phyloP scores from a whole-genome alignment of 1,140 invertebrate genomes.

The Microplitis mediator region DNA sequence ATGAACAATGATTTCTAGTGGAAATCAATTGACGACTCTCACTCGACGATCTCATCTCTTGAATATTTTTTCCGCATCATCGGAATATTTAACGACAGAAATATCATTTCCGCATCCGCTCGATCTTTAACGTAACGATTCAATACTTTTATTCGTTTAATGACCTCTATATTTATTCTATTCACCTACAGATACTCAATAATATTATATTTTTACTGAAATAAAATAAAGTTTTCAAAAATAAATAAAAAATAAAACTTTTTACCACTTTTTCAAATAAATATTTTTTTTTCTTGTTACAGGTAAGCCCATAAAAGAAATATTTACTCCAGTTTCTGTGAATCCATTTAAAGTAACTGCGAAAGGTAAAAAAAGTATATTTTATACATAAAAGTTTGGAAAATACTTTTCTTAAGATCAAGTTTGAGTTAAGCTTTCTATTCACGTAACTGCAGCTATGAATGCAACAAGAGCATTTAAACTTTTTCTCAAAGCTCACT shows the following conservation, averaged over 20 bases:
- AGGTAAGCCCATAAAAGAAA: slow-evolving; percentile 12
- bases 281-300: slow-evolving; percentile 24
- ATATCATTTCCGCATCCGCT: slow-evolving; percentile 37
- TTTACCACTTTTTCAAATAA: background rate
- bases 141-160: background rate
- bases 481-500: background rate
- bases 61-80: slow-evolving; percentile 37
- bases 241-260: background rate
- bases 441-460: too few species aligned
- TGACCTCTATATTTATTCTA: background rate
- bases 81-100: slow-evolving; percentile 42
- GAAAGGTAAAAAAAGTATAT: too few species aligned
- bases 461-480: too few species aligned
- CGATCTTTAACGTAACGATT: background rate
- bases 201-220: background rate
- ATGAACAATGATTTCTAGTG: background rate
- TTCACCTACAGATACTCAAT: background rate
- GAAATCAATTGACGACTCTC: background rate
- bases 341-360: too few species aligned
- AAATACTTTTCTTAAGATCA: background rate
- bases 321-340: background rate
- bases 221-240: background rate
- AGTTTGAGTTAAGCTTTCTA: background rate
- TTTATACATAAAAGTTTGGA: too few species aligned
- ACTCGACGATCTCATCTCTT: background rate